Evolutionary conservation across 1,140 invertebrate genomes (phyloP), one percentile per base, ranked within the genome.

Genomic region (Metopolophium dirhodum): DNA sequence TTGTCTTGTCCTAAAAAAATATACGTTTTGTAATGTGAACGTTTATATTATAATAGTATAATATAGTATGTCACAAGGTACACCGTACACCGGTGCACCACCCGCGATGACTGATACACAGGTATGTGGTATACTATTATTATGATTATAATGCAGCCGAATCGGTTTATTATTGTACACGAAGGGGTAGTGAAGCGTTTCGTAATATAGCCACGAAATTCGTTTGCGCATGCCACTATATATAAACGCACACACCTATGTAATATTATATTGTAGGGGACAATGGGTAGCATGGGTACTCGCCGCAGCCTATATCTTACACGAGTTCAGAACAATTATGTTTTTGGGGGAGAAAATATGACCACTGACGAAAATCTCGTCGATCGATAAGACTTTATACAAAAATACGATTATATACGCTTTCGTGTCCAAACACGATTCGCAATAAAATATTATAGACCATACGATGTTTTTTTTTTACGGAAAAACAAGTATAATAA

Each of bases 101-200:
- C 61, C 61, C n/a, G 61, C 61, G 61, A 18, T 20, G 61, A 77
- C 4, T 18, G 61, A 77, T 77, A 77, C 2, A 77, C 61, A 77
- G 61, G 61, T 77, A 77, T 77, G 61, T 77, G 30, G 61, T 77
- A 77, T 77, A 77, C n/a, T 77, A 77, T 77, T 77, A 77, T 77
- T 77, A 77, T 77, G 30, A 77, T 77, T n/a, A n/a, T 77, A 77
- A 77, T 77, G 61, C 61, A 77, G n/a, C 61, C 61, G 61, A 77
- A 77, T 77, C 30, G 61, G 30, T 77, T 77, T 77, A n/a, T 77
- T 77, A 77, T 77, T 77, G n/a, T 77, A 77, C 61, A n/a, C 61
- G 61, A n/a, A 35, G 30, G 61, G 61, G 61, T 77, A 77, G 61
- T 77, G 61, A 77, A 77, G 61, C 61, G 61, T 77, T 77, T 77